Evolutionary conservation across 2,113 vertebrate species (phyloP), one percentile per base, ranked within the genome.

Genomic region (Oostethus manadensis): DNA sequence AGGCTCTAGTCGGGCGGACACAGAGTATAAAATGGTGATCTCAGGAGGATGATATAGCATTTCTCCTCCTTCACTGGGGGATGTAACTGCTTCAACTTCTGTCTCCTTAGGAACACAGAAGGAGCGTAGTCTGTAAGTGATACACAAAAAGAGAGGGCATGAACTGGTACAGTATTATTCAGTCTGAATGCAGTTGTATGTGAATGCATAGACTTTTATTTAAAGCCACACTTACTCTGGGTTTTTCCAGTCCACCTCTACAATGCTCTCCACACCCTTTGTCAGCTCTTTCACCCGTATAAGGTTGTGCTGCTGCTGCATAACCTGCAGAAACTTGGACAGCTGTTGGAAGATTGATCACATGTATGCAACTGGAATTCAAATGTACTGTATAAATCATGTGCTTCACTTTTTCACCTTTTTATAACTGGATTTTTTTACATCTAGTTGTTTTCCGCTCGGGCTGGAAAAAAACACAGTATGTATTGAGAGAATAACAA

Each of bases 351-450:
- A 55, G 56, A 49, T 38, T 60, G 14, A 47, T 9, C 5, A 1
- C n/a, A 43, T 23, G 22, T 33, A 63, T 8, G 16, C 0, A 49
- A n/a, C 45, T 0, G 35, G 3, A 14, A 53, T 51, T 17, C 16
- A 11, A 58, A 46, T 20, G 3, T 18, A 48, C 9, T 48, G 18
- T 59, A 51, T 44, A 0, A 33, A 29, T 9, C 22, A 1, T 10
- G 8, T 55, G 13, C 16, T 13, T 55, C 8, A 38, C 7, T 66
- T 29, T 48, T 4, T 6, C 85, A 98, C 97, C 95, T 99, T 99
- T 82, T 92, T 98, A 74, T 96, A 99, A 79, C 94, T 98, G 64
- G 97, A 98, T 80, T 94, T 99, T 90, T 93, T 99, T 56, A 98
- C 88, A 64, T 99, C 97, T 66, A 99, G 76, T 51, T 94, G 92